phyloP scores from a whole-genome alignment of 1,140 invertebrate genomes.

The Drosophila oshimai region DNA sequence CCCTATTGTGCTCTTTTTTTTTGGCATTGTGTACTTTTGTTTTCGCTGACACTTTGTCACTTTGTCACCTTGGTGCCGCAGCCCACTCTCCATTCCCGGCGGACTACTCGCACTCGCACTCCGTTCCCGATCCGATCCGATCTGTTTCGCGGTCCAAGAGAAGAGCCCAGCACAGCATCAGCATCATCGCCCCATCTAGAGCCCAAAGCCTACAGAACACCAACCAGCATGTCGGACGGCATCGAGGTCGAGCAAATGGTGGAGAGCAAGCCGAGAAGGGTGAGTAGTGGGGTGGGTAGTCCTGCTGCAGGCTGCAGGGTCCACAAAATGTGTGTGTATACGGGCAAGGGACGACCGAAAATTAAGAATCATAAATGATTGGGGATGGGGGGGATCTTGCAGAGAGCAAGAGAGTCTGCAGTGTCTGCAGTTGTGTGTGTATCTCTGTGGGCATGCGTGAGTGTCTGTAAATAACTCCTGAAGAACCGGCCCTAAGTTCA shows the following conservation, averaged over 20 bases:
- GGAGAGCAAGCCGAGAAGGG: slow-evolving; percentile 80
- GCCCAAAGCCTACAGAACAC: slow-evolving; percentile 1
- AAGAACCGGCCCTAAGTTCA: slow-evolving; percentile 65
- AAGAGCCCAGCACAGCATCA: slow-evolving; percentile 9
- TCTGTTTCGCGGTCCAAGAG: no score
- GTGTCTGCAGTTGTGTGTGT: slow-evolving; percentile 13
- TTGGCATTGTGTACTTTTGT: slow-evolving; percentile 12
- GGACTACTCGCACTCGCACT: background rate
- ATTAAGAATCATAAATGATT: slow-evolving; percentile 54
- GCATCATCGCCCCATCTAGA: slow-evolving; percentile 13
- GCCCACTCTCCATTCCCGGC: background rate
- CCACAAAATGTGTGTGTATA: slow-evolving; percentile 8
- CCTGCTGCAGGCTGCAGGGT: slow-evolving; percentile 6
- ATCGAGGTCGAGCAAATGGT: slow-evolving; percentile 82
- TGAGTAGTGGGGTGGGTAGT: slow-evolving; percentile 43
- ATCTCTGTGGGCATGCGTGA: slow-evolving; percentile 7
- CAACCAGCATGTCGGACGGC: slow-evolving; percentile 76
- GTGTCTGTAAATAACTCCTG: slow-evolving; percentile 57
- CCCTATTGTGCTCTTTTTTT: slow-evolving; percentile 15
- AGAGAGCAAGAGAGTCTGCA: slow-evolving; percentile 4
- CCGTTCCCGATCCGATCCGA: background rate
- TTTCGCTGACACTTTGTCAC: slow-evolving; percentile 7
- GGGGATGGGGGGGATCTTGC: slow-evolving; percentile 18
- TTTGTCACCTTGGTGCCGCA: background rate
- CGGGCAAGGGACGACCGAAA: slow-evolving; percentile 49